Percentiles rank a stretch among this genome's conserved stretches.
phyloP scores from a whole-genome alignment of 2,888 invertebrate genomes.

The Tetragnatha montana region DNA sequence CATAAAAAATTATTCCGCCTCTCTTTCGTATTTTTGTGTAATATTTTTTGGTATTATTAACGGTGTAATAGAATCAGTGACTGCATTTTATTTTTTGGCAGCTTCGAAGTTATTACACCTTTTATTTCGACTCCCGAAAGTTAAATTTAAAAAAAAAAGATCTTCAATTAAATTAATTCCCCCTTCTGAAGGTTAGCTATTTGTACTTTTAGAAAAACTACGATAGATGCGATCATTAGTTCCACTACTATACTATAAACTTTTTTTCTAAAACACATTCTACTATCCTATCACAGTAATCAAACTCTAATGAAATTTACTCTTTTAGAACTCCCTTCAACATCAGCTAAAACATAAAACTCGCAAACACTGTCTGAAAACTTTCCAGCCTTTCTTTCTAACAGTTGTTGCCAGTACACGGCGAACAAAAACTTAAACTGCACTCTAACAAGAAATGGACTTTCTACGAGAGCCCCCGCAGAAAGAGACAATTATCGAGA shows the following conservation, averaged over 20 bases:
- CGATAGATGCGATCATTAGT: neutral
- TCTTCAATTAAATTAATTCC: neutral
- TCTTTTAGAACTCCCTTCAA: no score
- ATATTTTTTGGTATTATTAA: no score
- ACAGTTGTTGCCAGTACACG: neutral
- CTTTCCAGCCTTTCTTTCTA: neutral
- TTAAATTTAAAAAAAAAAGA: no score
- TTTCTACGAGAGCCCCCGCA: constrained; percentile 18
- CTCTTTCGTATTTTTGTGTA: no score
- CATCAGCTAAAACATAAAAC: neutral
- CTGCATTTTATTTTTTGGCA: no score
- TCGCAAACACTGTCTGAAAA: neutral
- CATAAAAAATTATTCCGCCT: no score
- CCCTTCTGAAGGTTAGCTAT: neutral
- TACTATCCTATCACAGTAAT: neutral
- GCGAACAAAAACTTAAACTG: neutral
- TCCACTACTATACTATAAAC: neutral
- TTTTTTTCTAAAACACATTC: no score
- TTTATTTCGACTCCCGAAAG: no score
- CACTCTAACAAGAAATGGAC: neutral
- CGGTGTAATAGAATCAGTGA: no score
- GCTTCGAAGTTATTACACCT: no score
- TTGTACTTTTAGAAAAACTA: neutral
- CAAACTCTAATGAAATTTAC: neutral
- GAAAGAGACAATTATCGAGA: constrained; percentile 44